phyloP scores from a whole-genome alignment of 1,140 invertebrate species.

The Epicauta chinensis region DNA sequence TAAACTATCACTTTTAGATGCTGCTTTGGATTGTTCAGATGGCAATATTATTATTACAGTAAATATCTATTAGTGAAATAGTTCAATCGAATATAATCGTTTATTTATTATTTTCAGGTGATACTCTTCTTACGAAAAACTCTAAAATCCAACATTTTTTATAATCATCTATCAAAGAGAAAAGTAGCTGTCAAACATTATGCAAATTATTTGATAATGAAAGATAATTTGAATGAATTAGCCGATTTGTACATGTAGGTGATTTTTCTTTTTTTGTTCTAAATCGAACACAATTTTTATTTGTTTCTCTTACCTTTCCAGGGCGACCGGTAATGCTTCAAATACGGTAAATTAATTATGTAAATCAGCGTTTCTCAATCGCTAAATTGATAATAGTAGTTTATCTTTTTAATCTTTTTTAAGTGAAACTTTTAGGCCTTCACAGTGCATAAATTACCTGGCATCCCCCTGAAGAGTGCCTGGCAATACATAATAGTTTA shows the following conservation, averaged over 20 bases:
- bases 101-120: slow-evolving; percentile 24
- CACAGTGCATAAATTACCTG: too few relatives aligned
- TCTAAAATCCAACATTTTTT: slow-evolving; percentile 28
- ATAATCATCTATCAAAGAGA: slow-evolving; percentile 26
- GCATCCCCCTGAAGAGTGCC: too few relatives aligned
- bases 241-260: slow-evolving; percentile 29
- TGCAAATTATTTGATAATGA: slow-evolving; percentile 30
- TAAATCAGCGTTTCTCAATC: too few relatives aligned
- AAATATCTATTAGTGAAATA: not conserved
- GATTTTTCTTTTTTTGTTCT: not conserved
- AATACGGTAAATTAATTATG: slow-evolving; percentile 20
- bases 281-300: too few relatives aligned
- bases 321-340: slow-evolving; percentile 29
- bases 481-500: too few relatives aligned
- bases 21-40: slow-evolving; percentile 30
- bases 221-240: slow-evolving; percentile 25
- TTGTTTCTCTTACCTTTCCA: too few relatives aligned
- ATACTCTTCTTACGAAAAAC: slow-evolving; percentile 29
- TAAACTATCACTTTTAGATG: slow-evolving; percentile 31
- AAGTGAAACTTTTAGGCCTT: too few relatives aligned
- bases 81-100: not conserved
- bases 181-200: slow-evolving; percentile 32
- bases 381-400: too few relatives aligned
- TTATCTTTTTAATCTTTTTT: too few relatives aligned
- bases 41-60: slow-evolving; percentile 33